phyloP scores from a whole-genome alignment of 2,113 vertebrate species.

The Loxodonta africana region DNA sequence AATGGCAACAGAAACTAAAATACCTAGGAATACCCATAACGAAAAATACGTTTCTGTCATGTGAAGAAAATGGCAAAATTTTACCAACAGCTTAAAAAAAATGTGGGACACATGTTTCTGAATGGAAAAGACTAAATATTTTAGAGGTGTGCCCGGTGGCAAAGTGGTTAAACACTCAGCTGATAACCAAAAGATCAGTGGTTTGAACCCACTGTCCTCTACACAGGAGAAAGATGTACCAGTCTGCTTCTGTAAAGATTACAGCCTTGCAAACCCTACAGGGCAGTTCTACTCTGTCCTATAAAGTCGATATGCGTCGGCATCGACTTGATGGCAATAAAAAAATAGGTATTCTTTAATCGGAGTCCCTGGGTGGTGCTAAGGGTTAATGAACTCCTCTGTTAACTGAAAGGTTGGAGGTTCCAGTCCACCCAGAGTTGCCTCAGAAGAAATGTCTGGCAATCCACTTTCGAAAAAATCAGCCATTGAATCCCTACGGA shows the following conservation, averaged over 20 bases:
- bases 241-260: background rate
- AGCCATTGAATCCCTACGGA: too few relatives aligned
- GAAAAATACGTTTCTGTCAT: background rate
- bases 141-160: background rate
- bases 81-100: background rate
- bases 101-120: background rate
- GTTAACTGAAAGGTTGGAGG: too few relatives aligned
- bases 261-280: too few relatives aligned
- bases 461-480: too few relatives aligned
- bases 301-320: too few relatives aligned
- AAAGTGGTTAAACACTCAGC: background rate
- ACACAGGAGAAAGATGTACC: background rate
- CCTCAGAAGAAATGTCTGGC: too few relatives aligned
- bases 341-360: too few relatives aligned
- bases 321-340: too few relatives aligned
- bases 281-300: too few relatives aligned
- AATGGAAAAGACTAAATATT: background rate
- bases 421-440: too few relatives aligned
- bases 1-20: background rate
- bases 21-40: background rate
- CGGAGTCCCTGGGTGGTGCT: too few relatives aligned
- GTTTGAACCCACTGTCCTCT: background rate
- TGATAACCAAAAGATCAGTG: background rate
- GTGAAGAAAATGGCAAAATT: constrained; percentile 38
- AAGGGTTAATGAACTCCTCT: too few relatives aligned